phyloP scores from a whole-genome alignment of 1,140 invertebrate species.

The Steinernema khuongi region DNA sequence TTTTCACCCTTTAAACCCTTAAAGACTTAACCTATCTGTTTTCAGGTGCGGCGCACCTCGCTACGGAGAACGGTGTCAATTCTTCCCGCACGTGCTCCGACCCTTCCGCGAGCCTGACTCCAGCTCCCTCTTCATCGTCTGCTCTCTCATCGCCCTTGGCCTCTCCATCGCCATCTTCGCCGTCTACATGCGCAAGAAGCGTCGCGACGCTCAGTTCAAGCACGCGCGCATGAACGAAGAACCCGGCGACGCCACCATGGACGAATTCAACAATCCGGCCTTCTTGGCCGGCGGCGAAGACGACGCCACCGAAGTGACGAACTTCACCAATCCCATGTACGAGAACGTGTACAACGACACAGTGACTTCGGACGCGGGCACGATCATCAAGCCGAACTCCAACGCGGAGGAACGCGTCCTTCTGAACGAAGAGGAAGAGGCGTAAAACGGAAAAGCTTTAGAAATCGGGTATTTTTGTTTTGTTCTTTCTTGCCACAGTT shows the following conservation, averaged over 20 bases:
- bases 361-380: not conserved
- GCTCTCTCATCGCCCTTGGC: not conserved
- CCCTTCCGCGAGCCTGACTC: not conserved
- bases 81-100: not conserved
- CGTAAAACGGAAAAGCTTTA: not conserved
- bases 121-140: not conserved
- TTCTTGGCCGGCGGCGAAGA: not conserved
- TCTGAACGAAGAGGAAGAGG: not conserved
- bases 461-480: not conserved
- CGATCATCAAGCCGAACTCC: slow-evolving; percentile 9
- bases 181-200: not conserved
- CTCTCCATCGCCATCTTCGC: not conserved
- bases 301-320: slow-evolving; percentile 4
- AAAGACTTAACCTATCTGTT: not conserved
- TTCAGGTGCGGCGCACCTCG: not conserved
- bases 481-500: not conserved
- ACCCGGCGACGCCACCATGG: not conserved
- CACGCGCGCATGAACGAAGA: not conserved
- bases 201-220: not conserved
- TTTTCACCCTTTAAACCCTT: too few relatives aligned
- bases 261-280: slow-evolving; percentile 8
- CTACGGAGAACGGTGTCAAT: not conserved
- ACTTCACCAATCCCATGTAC: slow-evolving; percentile 7
- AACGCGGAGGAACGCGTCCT: not conserved
- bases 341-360: slow-evolving; percentile 7